Base-by-base conservation (phyloP, 2,797 vertebrate species). In the Hoplostethus mediterraneus region DNA sequence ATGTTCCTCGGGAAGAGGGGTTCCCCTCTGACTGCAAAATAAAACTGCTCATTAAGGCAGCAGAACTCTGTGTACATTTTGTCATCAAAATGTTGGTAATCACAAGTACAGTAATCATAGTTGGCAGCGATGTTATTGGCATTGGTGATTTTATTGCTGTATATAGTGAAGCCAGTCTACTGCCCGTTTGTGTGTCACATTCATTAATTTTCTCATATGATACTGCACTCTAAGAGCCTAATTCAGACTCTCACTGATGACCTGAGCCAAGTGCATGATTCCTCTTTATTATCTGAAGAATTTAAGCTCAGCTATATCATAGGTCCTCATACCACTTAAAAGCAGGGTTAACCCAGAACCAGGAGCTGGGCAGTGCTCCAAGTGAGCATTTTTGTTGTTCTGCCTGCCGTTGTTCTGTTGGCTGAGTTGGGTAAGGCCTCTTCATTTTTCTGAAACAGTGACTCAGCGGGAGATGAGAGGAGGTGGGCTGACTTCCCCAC, bases 371-470 rank as follows among this genome's bases (percentile, higher is more conserved):
- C 47, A 61, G 21, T 6, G 28, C 8, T 48, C 47, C 2, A 25
- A 13, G 45, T 12, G 42, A 28, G 2, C 28, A 28, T 16, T 16
- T 63, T 67, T 38, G 77, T 47, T n/a, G n/a, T 75, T 2, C 59
- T 28, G 61, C 57, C 69, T n/a, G 21, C 7, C 12, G 70, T 63
- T 73, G 65, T 73, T 75, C 74, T 65, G 65, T 73, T 61, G 49
- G 52, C 75, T 73, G 56, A 59, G 62, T 66, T 28, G 60, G 61
- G 64, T 47, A 79, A 62, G 21, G 68, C 68, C 48, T 75, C 49
- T 68, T 77, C 3, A 6, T 84, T 81, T 79, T 47, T 67, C 60
- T 72, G 49, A 86, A 86, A 73, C 47, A 16, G 72, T 87, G 83
- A 84, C 77, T 88, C 81, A 83, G 86, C 38, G 0, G 66, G 60